A percentile compares a stretch with the other conserved stretches of the same genome.
Conservation (phyloP, 2,888 invertebrate species). For the Eupithecia subumbrata region DNA sequence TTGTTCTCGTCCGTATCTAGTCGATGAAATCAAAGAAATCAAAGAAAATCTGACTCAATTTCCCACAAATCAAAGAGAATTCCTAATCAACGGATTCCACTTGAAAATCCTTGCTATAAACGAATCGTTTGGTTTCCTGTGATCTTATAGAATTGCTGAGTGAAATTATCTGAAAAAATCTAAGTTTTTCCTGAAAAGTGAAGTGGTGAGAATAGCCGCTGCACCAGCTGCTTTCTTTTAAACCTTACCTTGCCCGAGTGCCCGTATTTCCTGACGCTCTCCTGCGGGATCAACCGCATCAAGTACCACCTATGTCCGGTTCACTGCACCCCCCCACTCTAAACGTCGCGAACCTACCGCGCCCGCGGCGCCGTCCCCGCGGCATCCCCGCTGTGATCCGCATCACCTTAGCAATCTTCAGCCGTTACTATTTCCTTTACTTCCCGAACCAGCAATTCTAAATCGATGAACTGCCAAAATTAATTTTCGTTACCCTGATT, state of each 20-base stretch:
- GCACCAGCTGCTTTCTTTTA: not conserved
- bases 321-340: conserved; percentile 22
- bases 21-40: conserved; percentile 22
- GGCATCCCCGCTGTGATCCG: conserved; percentile 21
- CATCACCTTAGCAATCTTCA: conserved; percentile 25
- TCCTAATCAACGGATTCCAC: not conserved
- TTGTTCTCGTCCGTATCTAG: conserved; percentile 10
- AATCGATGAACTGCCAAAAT: not conserved
- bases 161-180: conserved; percentile 4
- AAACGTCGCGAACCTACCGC: conserved; percentile 3
- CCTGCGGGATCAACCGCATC: conserved; percentile 25
- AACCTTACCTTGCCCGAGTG: not conserved
- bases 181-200: conserved; percentile 5
- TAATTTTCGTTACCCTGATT: not conserved
- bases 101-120: not conserved
- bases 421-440: conserved; percentile 16
- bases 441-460: not conserved
- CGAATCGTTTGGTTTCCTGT: not conserved
- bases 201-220: not conserved
- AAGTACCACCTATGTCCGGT: conserved; percentile 33
- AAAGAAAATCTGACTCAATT: conserved; percentile 8
- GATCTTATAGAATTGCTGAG: conserved; percentile 10
- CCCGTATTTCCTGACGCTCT: not conserved
- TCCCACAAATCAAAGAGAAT: not conserved
- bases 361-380: not conserved